Base-by-base conservation (phyloP, 2,888 invertebrate species). In the Drosophila aldrichi region DNA sequence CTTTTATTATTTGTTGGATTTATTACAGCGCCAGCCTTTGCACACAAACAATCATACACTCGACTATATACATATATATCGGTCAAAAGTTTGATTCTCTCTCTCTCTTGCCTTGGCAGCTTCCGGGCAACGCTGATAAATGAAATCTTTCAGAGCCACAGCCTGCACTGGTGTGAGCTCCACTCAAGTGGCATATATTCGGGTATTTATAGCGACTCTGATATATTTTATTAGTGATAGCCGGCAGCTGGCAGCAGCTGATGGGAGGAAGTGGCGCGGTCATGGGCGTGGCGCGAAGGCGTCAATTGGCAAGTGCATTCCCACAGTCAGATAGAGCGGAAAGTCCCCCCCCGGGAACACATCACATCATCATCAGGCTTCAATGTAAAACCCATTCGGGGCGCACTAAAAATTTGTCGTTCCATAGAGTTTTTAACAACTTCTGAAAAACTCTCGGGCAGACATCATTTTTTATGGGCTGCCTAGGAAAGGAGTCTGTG, bases 71-170 rank as follows among this genome's bases (percentile, higher is more conserved):
- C 89, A 38, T 52, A 56, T 63, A 40, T 56, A 78, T 84, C 84
- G 88, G 84, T 84, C 84, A 89, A 85, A 85, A 85, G 86, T 88
- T 83, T 81, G 63, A 51, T 55, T 52, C 10, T 16, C 48, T 16
- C 40, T 2, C 14, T 6, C n/a, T 10, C 36, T 16, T 7, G 88
- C 70, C 89, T 89, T 89, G 86, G 74, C 79, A 66, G 74, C 72
- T 87, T 87, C 89, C 86, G 87, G 40, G 40, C 54, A 54, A 25
- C 60, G 58, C 77, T 77, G 88, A 87, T 89, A 87, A 87, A 74
- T 57, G 80, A 72, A 85, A 82, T 85, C 84, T 74, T 75, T 71
- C 62, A 73, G 68, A 57, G 16, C 36, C 16, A 16, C 36, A 38
- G 36, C 36, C 36, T 38, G 36, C 36, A 62, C 43, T 38, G 55